Evolutionary conservation across 2,113 vertebrate species (phyloP).

Genomic region (Danio rerio): DNA sequence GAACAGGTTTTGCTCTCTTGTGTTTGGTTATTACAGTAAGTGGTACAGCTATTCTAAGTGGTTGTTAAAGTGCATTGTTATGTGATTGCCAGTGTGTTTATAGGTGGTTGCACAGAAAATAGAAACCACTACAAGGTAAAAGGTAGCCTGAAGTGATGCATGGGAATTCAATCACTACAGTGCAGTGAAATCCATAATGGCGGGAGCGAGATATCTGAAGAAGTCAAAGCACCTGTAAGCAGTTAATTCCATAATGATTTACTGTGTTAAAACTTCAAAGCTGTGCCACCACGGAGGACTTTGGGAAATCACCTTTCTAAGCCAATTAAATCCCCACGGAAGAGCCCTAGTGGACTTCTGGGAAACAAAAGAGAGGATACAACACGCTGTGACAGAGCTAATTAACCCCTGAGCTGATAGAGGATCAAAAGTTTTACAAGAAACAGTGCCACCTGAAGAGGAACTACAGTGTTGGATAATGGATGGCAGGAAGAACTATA

Average conservation of each 20-base stretch:
- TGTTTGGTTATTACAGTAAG: background rate
- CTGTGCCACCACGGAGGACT: background rate
- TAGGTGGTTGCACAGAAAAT: background rate
- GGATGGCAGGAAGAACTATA: background rate
- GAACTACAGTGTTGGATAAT: background rate
- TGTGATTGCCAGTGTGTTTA: background rate
- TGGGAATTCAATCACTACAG: background rate
- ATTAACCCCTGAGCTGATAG: slow-evolving; percentile 15
- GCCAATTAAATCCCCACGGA: slow-evolving; percentile 15
- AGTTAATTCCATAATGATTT: slow-evolving; percentile 2
- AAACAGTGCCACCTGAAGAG: background rate
- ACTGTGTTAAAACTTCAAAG: slow-evolving; percentile 21
- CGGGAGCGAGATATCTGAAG: background rate
- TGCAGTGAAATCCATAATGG: background rate
- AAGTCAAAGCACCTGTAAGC: slow-evolving; percentile 4
- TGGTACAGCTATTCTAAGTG: background rate
- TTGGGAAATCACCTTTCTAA: slow-evolving; percentile 20
- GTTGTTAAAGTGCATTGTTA: background rate
- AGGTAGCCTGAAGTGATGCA: background rate
- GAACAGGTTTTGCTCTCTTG: background rate
- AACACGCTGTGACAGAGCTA: slow-evolving; percentile 25
- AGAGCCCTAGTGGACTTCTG: slow-evolving; percentile 17
- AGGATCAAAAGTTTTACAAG: slow-evolving; percentile 15
- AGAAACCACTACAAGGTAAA: background rate
- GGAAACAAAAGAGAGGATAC: slow-evolving; percentile 8